Base-by-base conservation (phyloP, 2,113 vertebrate genomes). In the Dromaius novaehollandiae region DNA sequence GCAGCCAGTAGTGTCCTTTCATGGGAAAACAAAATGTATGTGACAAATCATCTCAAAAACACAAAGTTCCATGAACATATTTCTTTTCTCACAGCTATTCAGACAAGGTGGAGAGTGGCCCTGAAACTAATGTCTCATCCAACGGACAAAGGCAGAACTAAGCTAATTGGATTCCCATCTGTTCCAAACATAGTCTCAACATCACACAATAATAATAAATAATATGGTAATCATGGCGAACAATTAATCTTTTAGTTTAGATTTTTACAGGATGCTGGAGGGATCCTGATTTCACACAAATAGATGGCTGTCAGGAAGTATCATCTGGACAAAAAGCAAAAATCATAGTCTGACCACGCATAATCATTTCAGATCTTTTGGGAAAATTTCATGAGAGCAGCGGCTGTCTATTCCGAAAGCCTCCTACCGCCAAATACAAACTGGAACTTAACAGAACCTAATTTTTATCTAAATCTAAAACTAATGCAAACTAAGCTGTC, bases 161-260 rank as follows among this genome's bases (percentile, higher is more conserved):
- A 97, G 93, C 83, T 97, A 97, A 97, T 95, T 96, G 93, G 95
- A 95, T 97, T 96, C 94, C 95, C 95, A 97, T 97, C 97, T 98
- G 96, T 94, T 97, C 95, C 77, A 86, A 96, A 96, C 96, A 96
- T 90, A 93, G 75, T 89, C 95, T 90, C 89, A 96, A 92, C 74
- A 96, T 94, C 82, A 93, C 80, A 93, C 60, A 84, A 85, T 75
- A 92, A 93, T 83, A 94, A 94, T 85, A 96, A 95, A 95, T 95
- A 95, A 95, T 92, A 90, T 51, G 30, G 30, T 94, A 93, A 97
- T 95, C 69, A 90, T 77, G 77, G 51, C 15, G 95, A 93, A 90
- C 89, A 97, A 95, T 93, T 95, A 90, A 92, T 94, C 70, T 92
- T 86, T 96, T 66, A 10, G 32, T 61, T 95, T 65, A 66, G 58